Percentiles rank a stretch among this genome's conserved stretches.
Evolutionary conservation across 2,797 vertebrate genomes (phyloP).

Genomic region (Capromys pilorides): DNA sequence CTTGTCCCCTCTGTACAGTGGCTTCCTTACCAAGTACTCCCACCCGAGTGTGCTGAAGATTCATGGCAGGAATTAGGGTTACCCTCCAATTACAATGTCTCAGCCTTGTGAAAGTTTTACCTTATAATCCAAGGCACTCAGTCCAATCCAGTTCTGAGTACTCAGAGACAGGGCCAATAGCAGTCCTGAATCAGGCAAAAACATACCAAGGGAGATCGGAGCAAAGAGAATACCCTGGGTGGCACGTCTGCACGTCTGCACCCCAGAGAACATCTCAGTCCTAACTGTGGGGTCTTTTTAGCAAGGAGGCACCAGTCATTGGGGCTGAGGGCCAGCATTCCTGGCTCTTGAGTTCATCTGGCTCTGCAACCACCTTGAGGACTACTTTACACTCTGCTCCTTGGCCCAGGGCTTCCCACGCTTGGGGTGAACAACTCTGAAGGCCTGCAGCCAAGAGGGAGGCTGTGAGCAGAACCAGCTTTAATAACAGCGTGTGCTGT

Average conservation of each 20-base stretch:
- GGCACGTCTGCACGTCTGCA: neutral
- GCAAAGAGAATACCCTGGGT: neutral
- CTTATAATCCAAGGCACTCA: neutral
- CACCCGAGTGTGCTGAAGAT: neutral
- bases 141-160: neutral
- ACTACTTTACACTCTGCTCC: neutral
- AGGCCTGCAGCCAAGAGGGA: neutral
- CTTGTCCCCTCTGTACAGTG: fast-evolving
- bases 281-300: neutral
- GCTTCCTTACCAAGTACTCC: neutral
- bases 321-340: neutral
- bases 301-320: neutral
- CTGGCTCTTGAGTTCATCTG: neutral
- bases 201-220: neutral
- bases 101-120: neutral
- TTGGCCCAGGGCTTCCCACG: neutral
- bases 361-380: neutral
- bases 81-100: neutral
- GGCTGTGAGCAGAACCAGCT: constrained; percentile 7
- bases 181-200: neutral
- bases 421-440: neutral
- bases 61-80: neutral
- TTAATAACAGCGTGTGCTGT: constrained; percentile 18
- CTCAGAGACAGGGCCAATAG: too few species aligned
- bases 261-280: neutral